Conservation (phyloP, 2,797 vertebrate species). For the Parambassis ranga region DNA sequence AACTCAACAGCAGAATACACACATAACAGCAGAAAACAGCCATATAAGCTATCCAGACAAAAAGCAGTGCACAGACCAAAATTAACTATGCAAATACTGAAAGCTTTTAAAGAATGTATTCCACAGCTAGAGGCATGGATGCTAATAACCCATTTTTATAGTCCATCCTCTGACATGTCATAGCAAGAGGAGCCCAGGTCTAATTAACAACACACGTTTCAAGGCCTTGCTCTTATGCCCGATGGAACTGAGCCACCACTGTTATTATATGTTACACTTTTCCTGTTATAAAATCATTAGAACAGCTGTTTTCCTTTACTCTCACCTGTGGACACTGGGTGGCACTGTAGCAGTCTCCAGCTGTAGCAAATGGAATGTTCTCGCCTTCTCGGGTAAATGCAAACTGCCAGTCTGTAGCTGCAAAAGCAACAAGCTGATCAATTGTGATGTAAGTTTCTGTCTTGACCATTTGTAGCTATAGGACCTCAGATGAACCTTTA, state of each 20-base stretch:
- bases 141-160: too few species aligned
- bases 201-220: not conserved
- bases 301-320: conserved; percentile 4
- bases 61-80: not conserved
- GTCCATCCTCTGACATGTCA: too few species aligned
- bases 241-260: not conserved
- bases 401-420: conserved; percentile 94
- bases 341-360: conserved; percentile 96
- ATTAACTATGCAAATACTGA: too few species aligned
- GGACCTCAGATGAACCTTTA: conserved; percentile 22
- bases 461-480: not conserved
- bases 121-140: not conserved
- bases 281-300: not conserved
- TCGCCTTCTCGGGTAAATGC: conserved; percentile 88
- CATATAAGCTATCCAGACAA: not conserved
- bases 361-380: conserved; percentile 91
- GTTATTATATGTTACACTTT: not conserved
- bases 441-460: not conserved
- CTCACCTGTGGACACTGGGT: conserved; percentile 93
- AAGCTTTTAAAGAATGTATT: not conserved
- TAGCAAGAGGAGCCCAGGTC: not conserved
- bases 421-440: conserved; percentile 18
- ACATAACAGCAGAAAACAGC: not conserved
- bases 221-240: not conserved
- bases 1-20: not conserved